Evolutionary conservation across 1,140 invertebrate species (phyloP).

Genomic region (Heliconius congener): DNA sequence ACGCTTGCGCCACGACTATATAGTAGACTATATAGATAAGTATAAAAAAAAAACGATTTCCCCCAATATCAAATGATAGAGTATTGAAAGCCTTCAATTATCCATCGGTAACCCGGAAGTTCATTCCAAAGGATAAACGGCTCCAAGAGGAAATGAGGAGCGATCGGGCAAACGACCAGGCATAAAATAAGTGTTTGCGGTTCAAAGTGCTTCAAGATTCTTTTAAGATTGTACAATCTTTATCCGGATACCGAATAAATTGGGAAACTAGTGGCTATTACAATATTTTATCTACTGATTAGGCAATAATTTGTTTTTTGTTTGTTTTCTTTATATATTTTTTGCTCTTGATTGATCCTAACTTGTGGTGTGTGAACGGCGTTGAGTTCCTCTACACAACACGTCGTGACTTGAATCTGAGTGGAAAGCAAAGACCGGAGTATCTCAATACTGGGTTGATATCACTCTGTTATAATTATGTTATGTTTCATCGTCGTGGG

Average conservation of each 20-base stretch:
- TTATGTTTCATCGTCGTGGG: too few species aligned
- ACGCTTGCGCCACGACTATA: too few species aligned
- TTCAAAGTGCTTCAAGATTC: conserved; percentile 9
- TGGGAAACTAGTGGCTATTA: background rate
- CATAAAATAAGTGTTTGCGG: conserved; percentile 58
- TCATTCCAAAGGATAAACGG: conserved; percentile 46
- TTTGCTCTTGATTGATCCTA: background rate
- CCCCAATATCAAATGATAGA: conserved; percentile 3
- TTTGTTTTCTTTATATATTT: background rate
- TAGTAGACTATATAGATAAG: too few species aligned
- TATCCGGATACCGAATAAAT: background rate
- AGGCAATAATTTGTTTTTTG: background rate
- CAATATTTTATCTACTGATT: background rate
- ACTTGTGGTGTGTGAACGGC: too few species aligned
- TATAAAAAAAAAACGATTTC: background rate
- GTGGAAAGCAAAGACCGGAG: too few species aligned
- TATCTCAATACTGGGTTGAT: too few species aligned
- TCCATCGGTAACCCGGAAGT: conserved; percentile 14
- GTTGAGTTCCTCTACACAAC: too few species aligned
- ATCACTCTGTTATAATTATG: too few species aligned
- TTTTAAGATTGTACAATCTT: conserved; percentile 14
- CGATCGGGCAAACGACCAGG: conserved; percentile 49
- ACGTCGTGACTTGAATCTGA: too few species aligned
- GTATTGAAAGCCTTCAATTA: conserved; percentile 17
- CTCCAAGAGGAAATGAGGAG: conserved; percentile 59